phyloP scores from a whole-genome alignment of 2,797 vertebrate genomes.

The Xiphorhynchus erythropygius region DNA sequence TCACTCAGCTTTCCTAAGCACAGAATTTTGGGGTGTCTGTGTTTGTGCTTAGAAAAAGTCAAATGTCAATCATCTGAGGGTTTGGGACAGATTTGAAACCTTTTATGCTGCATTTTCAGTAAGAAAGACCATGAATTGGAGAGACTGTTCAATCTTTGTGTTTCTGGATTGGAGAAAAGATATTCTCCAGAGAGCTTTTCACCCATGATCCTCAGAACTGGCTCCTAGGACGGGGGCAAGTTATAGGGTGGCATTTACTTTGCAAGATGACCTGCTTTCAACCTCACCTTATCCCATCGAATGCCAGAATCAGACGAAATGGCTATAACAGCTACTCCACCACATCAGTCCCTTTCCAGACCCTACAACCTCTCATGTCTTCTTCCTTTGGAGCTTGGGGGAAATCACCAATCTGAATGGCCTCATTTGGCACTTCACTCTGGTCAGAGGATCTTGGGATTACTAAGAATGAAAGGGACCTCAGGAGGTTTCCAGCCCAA shows the following conservation, averaged over 20 bases:
- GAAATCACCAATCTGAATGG: background rate
- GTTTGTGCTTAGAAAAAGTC: background rate
- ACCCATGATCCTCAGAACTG: background rate
- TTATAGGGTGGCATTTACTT: background rate
- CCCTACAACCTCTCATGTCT: background rate
- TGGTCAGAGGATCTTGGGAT: background rate
- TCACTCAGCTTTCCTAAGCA: background rate
- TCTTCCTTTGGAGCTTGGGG: background rate
- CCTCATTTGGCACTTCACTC: background rate
- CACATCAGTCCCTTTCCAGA: background rate
- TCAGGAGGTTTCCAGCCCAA: background rate
- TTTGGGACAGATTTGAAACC: background rate
- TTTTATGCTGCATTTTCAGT: background rate
- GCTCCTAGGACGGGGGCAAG: accelerated
- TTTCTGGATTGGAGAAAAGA: background rate
- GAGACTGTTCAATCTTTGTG: background rate
- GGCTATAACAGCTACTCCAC: background rate
- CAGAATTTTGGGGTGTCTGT: background rate
- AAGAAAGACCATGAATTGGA: background rate
- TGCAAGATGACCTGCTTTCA: background rate
- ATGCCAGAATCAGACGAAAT: background rate
- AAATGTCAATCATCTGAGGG: background rate
- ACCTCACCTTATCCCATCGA: background rate
- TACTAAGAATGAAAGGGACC: background rate
- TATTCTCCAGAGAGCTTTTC: accelerated